Percentiles rank a stretch among this genome's conserved stretches.
These are phyloP conservation scores for Lochmaea crataegi DNA, from an alignment of 2,888 invertebrate species.

Conservation along the genomic window DNA sequence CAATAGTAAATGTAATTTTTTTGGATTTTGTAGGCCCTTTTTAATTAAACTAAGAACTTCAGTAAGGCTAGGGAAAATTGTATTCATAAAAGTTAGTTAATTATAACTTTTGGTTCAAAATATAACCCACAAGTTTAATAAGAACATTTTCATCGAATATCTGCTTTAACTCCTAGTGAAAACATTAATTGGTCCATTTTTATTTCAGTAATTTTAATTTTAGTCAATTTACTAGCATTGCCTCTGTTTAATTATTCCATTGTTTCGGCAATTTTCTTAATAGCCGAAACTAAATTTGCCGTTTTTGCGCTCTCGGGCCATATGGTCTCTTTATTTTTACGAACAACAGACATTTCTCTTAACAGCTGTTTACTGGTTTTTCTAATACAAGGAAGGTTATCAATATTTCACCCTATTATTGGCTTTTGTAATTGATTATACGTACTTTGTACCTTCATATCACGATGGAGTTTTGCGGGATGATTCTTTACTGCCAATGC, in stretches of 20 bases:
- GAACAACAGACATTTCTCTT: constrained; percentile 39
- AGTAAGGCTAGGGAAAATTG: too few species aligned
- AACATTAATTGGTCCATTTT: constrained; percentile 41
- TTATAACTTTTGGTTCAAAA: too few species aligned
- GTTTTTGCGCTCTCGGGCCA: constrained; percentile 49
- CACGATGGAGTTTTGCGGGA: background rate
- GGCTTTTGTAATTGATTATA: constrained; percentile 21
- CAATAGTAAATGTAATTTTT: too few species aligned
- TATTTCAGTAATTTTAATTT: constrained; percentile 56
- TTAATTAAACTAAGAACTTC: too few species aligned
- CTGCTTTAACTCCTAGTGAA: background rate
- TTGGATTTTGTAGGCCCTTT: too few species aligned
- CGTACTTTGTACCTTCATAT: constrained; percentile 15
- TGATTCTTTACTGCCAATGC: background rate
- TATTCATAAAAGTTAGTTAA: too few species aligned
- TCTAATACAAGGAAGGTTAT: constrained; percentile 21
- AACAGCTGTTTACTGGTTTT: constrained; percentile 44
- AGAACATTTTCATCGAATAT: too few species aligned
- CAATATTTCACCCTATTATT: constrained; percentile 29
- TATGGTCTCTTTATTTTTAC: constrained; percentile 50
- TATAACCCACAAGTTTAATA: too few species aligned
- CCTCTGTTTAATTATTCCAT: constrained; percentile 56
- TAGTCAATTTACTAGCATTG: constrained; percentile 45
- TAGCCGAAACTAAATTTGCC: constrained; percentile 51
- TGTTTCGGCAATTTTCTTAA: constrained; percentile 59